phyloP scores from a whole-genome alignment of 2,797 vertebrate genomes.

The Florisuga fusca region DNA sequence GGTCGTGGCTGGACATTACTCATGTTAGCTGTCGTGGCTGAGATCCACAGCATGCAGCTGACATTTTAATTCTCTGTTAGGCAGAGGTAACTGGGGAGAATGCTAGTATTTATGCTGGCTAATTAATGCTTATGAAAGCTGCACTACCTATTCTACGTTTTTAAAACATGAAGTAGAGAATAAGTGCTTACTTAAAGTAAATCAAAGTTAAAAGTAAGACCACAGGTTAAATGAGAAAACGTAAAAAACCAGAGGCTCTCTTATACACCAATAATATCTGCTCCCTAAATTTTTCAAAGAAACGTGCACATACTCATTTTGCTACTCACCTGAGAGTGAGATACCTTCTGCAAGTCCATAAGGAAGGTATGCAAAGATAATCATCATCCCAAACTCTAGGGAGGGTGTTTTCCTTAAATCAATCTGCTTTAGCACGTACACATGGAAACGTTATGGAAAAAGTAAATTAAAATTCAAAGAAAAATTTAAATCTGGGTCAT shows the following conservation, averaged over 20 bases:
- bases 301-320: background rate
- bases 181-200: background rate
- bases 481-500: background rate
- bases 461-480: background rate
- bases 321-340: constrained; percentile 91
- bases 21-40: background rate
- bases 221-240: background rate
- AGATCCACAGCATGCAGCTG: background rate
- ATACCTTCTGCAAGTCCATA: constrained; percentile 97
- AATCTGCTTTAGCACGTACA: constrained; percentile 90
- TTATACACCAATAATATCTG: background rate
- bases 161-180: background rate
- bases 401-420: constrained; percentile 97
- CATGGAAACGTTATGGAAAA: constrained; percentile 62
- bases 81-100: background rate
- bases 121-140: background rate
- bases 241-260: background rate
- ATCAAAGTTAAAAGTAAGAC: background rate
- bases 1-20: background rate
- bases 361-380: constrained; percentile 98
- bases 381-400: constrained; percentile 99
- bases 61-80: background rate
- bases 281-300: background rate
- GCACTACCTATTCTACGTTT: background rate
- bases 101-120: background rate